Conservation (phyloP, 2,113 vertebrate genomes). For the Paratilapia polleni region DNA sequence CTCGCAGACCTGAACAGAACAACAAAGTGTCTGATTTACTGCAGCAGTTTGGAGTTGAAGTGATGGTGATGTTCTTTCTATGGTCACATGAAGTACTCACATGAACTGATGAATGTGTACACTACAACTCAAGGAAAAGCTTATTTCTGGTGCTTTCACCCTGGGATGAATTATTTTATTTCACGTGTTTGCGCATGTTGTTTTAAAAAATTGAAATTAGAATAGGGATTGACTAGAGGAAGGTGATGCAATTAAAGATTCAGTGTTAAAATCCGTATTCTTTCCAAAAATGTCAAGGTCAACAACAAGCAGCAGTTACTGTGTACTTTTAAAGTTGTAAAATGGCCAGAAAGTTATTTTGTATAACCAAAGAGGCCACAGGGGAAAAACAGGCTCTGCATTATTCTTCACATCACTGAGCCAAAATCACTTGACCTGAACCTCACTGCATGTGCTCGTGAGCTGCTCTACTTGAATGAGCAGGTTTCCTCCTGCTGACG, state of each 20-base stretch:
- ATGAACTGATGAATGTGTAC: background rate
- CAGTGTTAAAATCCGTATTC: background rate
- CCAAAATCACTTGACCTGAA: background rate
- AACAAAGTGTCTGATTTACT: background rate
- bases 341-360: background rate
- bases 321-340: background rate
- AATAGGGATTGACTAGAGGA: background rate
- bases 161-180: background rate
- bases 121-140: slow-evolving; percentile 22
- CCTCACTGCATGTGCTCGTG: background rate
- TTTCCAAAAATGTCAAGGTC: background rate
- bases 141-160: background rate
- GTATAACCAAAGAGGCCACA: background rate
- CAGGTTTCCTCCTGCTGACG: background rate
- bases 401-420: background rate
- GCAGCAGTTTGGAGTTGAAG: background rate
- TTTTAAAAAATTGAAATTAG: background rate
- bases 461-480: background rate
- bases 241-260: background rate
- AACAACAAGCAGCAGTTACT: background rate
- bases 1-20: background rate
- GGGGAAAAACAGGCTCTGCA: background rate
- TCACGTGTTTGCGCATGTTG: background rate
- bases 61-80: background rate
- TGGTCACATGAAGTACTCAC: background rate